Percentiles rank a stretch among this genome's conserved stretches.
Conservation (phyloP, 2,113 vertebrate genomes). For the Mormyrus iriodes region DNA sequence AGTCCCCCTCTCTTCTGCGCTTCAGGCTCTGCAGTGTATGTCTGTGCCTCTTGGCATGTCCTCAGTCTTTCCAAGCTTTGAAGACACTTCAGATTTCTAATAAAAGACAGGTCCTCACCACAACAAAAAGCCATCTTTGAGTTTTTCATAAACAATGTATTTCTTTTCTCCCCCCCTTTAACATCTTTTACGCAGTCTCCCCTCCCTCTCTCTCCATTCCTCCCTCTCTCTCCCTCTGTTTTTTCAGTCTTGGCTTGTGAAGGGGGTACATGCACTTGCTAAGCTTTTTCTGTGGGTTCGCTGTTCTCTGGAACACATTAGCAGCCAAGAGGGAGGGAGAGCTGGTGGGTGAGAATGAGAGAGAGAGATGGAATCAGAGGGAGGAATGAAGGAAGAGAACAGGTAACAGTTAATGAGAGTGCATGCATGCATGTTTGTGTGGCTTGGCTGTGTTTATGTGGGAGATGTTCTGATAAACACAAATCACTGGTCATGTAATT, state of each 20-base stretch:
- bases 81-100: constrained; percentile 71
- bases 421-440: background rate
- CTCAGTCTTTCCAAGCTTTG: constrained; percentile 71
- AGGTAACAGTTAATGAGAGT: constrained; percentile 49
- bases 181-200: constrained; percentile 26
- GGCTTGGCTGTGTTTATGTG: background rate
- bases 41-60: constrained; percentile 67
- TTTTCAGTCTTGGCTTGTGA: constrained; percentile 62
- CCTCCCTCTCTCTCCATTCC: constrained; percentile 16
- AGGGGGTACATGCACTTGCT: constrained; percentile 73
- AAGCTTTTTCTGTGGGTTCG: constrained; percentile 69
- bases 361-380: constrained; percentile 33
- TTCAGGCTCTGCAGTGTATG: constrained; percentile 49
- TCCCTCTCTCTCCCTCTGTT: constrained; percentile 28
- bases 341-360: constrained; percentile 31
- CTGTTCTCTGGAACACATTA: constrained; percentile 74
- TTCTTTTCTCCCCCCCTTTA: constrained; percentile 39
- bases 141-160: constrained; percentile 73
- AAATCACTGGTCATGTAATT: background rate
- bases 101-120: constrained; percentile 75
- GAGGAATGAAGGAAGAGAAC: constrained; percentile 38
- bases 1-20: constrained; percentile 27
- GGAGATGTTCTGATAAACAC: background rate
- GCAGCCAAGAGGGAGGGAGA: constrained; percentile 36
- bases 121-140: constrained; percentile 69